phyloP scores from a whole-genome alignment of 2,797 vertebrate genomes.

The Enteromius trimaculatus region DNA sequence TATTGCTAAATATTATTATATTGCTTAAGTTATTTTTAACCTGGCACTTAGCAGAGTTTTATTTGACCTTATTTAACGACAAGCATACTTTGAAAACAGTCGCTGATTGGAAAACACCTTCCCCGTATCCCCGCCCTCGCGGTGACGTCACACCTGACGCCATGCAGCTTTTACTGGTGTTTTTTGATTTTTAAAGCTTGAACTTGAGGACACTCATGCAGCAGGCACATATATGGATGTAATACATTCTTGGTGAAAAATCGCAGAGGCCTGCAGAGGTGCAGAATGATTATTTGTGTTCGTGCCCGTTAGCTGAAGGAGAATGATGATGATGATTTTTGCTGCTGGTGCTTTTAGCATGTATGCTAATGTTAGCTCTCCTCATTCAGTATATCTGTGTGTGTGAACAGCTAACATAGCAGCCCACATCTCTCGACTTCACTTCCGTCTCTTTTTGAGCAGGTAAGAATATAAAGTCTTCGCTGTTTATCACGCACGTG shows the following conservation, averaged over 20 bases:
- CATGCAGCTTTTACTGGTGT: not conserved
- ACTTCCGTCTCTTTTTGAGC: not conserved
- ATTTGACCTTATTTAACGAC: too few relatives aligned
- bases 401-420: conserved; percentile 9
- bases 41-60: not conserved
- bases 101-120: not conserved
- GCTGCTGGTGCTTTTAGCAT: conserved; percentile 15
- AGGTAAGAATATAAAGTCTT: not conserved
- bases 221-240: not conserved
- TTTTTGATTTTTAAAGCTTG: not conserved
- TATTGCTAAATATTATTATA: too few relatives aligned
- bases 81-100: too few relatives aligned
- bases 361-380: conserved; percentile 9
- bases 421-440: not conserved
- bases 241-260: not conserved
- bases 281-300: not conserved
- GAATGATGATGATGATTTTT: not conserved
- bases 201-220: not conserved
- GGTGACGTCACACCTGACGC: not conserved
- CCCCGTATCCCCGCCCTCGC: not conserved
- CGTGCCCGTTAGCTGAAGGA: not conserved
- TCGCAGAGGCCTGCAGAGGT: not conserved
- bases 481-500: not conserved
- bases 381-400: not conserved
- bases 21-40: not conserved